Percentiles rank a stretch among this genome's conserved stretches.
These are phyloP conservation scores for Chaetodon trifascialis DNA, from an alignment of 2,113 vertebrate genomes.

Conservation along the genomic window DNA sequence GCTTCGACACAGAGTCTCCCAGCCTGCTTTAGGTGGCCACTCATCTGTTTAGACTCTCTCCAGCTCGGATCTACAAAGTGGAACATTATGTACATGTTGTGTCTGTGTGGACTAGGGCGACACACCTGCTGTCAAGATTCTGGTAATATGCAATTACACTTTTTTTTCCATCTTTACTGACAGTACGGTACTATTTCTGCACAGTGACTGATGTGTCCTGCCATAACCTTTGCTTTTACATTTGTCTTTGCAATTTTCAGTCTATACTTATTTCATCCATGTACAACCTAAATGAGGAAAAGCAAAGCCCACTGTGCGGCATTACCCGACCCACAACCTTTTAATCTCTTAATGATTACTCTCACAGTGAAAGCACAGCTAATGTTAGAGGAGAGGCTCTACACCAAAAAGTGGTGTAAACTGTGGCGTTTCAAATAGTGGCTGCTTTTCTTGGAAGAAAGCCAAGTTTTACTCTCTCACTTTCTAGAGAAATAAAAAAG, in stretches of 20 bases:
- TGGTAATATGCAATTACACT: not conserved
- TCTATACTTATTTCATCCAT: slow-evolving; percentile 1
- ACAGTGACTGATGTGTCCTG: not conserved
- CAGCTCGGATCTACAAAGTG: not conserved
- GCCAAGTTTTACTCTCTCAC: not conserved
- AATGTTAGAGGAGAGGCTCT: not conserved
- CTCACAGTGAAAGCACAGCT: not conserved
- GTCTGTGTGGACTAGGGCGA: not conserved
- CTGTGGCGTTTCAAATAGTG: not conserved
- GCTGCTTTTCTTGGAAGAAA: not conserved
- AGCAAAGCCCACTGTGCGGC: slow-evolving; percentile 9
- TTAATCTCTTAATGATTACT: slow-evolving; percentile 26
- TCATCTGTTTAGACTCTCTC: slow-evolving; percentile 45
- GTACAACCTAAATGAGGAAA: slow-evolving; percentile 11
- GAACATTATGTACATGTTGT: slow-evolving; percentile 5
- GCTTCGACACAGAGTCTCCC: slow-evolving; percentile 41
- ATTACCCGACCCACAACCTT: not conserved
- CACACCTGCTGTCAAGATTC: not conserved
- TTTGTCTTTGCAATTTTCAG: not conserved
- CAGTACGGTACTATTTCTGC: not conserved
- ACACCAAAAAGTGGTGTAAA: not conserved
- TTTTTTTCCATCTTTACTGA: not conserved
- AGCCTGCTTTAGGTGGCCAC: slow-evolving; percentile 45
- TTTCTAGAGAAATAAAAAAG: not conserved
- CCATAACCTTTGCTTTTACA: not conserved